phyloP scores from a whole-genome alignment of 2,797 vertebrate species.

The Argya squamiceps region DNA sequence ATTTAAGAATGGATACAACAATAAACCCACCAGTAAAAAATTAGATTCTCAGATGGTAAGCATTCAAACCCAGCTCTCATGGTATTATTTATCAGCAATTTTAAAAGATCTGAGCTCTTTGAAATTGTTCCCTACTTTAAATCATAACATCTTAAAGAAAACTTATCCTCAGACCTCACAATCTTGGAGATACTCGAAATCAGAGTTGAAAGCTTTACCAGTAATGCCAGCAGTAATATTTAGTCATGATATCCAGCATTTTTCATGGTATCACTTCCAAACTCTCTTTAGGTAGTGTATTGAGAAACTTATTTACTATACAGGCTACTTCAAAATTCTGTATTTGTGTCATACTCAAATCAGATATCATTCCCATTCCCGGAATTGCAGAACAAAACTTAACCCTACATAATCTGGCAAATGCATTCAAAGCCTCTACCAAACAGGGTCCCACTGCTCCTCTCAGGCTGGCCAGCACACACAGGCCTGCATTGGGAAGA shows the following conservation, averaged over 20 bases:
- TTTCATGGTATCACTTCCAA: not conserved
- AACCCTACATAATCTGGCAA: not conserved
- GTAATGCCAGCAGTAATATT: not conserved
- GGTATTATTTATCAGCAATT: not conserved
- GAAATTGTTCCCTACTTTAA: not conserved
- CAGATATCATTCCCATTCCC: not conserved
- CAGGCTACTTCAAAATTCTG: not conserved
- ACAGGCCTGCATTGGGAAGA: accelerated
- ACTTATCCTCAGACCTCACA: not conserved
- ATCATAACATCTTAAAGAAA: not conserved
- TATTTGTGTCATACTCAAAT: not conserved
- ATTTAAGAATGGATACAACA: not conserved
- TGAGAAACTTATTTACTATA: not conserved
- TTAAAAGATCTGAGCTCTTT: not conserved
- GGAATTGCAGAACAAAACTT: not conserved
- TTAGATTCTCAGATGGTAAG: not conserved
- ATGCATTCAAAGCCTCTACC: not conserved
- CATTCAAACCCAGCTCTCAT: not conserved
- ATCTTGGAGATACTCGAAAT: not conserved
- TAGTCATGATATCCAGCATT: not conserved
- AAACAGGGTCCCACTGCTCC: not conserved
- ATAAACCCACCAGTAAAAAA: not conserved
- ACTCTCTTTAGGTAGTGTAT: not conserved
- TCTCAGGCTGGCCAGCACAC: not conserved
- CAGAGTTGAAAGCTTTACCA: not conserved